These are phyloP conservation scores for Amblyopsis hoosieri DNA, from an alignment of 2,797 vertebrate species.

Conservation along the genomic window DNA sequence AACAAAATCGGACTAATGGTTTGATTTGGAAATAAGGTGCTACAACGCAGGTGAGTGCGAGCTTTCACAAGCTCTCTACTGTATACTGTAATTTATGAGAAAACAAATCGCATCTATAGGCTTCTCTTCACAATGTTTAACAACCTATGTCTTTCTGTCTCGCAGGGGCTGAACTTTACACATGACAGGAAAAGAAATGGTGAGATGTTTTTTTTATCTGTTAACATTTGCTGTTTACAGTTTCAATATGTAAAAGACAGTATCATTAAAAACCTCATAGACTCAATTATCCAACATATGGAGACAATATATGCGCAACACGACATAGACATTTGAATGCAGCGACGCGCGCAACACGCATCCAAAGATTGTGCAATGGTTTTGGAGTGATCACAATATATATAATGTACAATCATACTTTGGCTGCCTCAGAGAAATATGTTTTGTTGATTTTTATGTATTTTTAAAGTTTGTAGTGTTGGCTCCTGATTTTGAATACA, in stretches of 20 bases:
- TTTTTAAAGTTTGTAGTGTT: neutral
- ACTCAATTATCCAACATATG: conserved; percentile 7
- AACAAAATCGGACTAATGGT: conserved; percentile 2
- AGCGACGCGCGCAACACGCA: conserved; percentile 17
- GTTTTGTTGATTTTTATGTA: neutral
- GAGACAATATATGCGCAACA: conserved; percentile 33
- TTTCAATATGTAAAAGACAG: too few relatives aligned
- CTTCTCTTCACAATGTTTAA: conserved; percentile 4
- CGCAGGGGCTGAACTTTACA: conserved; percentile 39
- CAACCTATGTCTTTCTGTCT: conserved; percentile 1
- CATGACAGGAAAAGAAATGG: conserved; percentile 64
- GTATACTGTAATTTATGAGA: neutral
- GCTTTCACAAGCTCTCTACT: neutral
- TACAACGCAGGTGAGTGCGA: conserved; percentile 41
- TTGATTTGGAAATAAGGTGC: neutral
- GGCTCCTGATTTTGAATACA: neutral
- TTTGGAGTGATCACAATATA: conserved; percentile 6
- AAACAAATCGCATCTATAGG: neutral
- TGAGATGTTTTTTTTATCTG: conserved; percentile 40
- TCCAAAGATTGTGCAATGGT: neutral
- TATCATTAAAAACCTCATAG: neutral
- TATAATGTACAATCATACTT: neutral
- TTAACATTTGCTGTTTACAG: neutral
- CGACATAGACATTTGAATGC: conserved; percentile 20
- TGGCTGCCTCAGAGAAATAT: neutral